Conservation (phyloP, 1,140 invertebrate genomes). For the Neomicropteryx cornuta region DNA sequence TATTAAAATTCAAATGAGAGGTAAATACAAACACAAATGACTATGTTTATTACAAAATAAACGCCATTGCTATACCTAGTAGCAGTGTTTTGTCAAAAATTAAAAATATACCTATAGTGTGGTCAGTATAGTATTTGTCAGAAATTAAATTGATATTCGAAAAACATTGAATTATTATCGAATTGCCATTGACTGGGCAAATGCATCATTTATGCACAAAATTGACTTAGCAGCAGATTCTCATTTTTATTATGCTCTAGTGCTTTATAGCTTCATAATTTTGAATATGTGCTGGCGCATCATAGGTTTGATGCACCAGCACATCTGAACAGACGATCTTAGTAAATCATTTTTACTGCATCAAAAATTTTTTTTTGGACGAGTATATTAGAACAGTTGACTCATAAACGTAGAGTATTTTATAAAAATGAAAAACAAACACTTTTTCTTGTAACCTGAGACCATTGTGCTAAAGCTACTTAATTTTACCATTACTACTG, state of each 20-base stretch:
- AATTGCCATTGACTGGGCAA: too few relatives aligned
- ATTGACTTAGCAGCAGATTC: too few relatives aligned
- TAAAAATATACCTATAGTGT: background rate
- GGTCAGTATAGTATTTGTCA: background rate
- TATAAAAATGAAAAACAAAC: background rate
- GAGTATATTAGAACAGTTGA: too few relatives aligned
- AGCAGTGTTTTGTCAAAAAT: background rate
- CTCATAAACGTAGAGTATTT: background rate
- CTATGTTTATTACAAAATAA: slow-evolving; percentile 1
- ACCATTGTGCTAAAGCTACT: background rate
- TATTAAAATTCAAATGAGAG: slow-evolving; percentile 4
- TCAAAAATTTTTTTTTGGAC: too few relatives aligned
- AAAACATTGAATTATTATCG: too few relatives aligned
- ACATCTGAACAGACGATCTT: too few relatives aligned
- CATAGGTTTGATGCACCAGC: too few relatives aligned
- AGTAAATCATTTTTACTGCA: too few relatives aligned
- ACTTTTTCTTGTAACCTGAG: background rate
- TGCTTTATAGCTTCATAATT: too few relatives aligned
- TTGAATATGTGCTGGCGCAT: too few relatives aligned
- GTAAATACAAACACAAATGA: background rate
- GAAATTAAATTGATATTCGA: background rate
- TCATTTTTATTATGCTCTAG: too few relatives aligned
- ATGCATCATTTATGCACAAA: too few relatives aligned
- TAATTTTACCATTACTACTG: background rate
- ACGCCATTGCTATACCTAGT: slow-evolving; percentile 2